Percentiles rank a stretch among this genome's conserved stretches.
Evolutionary conservation across 2,888 invertebrate species (phyloP).

Genomic region (Aphidoletes aphidimyza): DNA sequence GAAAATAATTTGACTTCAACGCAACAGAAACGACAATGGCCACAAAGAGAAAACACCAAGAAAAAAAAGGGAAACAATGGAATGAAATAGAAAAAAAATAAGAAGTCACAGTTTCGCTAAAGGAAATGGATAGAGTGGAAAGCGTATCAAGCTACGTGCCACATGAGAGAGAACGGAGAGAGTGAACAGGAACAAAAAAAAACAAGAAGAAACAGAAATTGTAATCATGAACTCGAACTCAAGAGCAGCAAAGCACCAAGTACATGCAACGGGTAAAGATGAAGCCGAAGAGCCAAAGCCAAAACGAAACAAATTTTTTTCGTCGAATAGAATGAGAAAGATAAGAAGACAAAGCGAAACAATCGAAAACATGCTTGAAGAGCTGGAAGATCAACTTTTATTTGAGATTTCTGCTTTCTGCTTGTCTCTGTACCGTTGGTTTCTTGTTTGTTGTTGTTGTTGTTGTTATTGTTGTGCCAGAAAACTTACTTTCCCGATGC

Average conservation of each 20-base stretch:
- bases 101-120: background rate
- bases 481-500: background rate
- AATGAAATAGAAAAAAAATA: background rate
- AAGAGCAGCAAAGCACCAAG: background rate
- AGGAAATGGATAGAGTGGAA: constrained; percentile 24
- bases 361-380: constrained; percentile 43
- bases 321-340: background rate
- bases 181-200: no score
- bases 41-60: background rate
- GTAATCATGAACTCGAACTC: constrained; percentile 14
- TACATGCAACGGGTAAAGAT: background rate
- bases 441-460: constrained; percentile 20
- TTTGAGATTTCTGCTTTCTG: constrained; percentile 43
- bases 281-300: background rate
- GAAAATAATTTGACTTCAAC: constrained; percentile 36
- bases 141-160: no score
- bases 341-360: constrained; percentile 9
- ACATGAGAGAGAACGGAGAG: no score
- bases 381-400: constrained; percentile 51
- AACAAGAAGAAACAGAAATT: constrained; percentile 17
- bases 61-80: background rate
- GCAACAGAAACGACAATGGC: no score
- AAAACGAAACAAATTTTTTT: no score
- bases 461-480: background rate
- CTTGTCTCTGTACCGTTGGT: background rate